Base-by-base conservation (phyloP, 1,140 invertebrate genomes). In the Lerema accius region DNA sequence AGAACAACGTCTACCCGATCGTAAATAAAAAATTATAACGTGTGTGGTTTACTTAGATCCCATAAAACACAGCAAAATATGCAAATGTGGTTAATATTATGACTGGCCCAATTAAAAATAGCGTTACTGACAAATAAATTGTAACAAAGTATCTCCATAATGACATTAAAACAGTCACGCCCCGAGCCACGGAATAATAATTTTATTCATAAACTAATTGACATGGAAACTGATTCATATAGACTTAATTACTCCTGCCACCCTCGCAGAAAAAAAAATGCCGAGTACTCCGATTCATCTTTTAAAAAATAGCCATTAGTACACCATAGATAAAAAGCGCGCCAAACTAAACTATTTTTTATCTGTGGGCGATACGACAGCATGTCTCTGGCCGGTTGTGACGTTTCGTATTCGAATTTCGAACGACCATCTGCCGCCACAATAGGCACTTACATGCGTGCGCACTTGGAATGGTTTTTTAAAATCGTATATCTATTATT, bases 381-480 rank as follows among this genome's bases (percentile, higher is more conserved):
- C 58, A 60, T 35, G 32, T 66, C 56, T 58, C n/a, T 32, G 58
- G 63, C 28, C 26, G 19, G 39, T 53, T 77, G 51, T 49, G 67
- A 67, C 62, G 58, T 66, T 76, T 67, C 53, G 59, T 53, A 58
- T 81, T 74, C 65, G 65, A 69, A 77, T 62, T 74, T 63, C 65
- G 67, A 79, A 74, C 63, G 74, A 78, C 85, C 87, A 90, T 90
- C 87, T 90, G 85, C 73, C 84, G 71, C 82, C 87, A 86, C 85
- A 88, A 86, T 87, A 78, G 77, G 83, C 77, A 85, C 86, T 87
- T 86, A 89, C 79, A 82, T 80, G 79, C 78, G 80, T 80, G 80
- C 78, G 80, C 78, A 78, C 76, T 79, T 81, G 59, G 78, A 82
- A 84, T 78, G 71, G 73, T 86, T 84, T 86, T 55, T 82, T 79